phyloP scores from a whole-genome alignment of 1,140 invertebrate genomes.

The Trichogramma pretiosum region DNA sequence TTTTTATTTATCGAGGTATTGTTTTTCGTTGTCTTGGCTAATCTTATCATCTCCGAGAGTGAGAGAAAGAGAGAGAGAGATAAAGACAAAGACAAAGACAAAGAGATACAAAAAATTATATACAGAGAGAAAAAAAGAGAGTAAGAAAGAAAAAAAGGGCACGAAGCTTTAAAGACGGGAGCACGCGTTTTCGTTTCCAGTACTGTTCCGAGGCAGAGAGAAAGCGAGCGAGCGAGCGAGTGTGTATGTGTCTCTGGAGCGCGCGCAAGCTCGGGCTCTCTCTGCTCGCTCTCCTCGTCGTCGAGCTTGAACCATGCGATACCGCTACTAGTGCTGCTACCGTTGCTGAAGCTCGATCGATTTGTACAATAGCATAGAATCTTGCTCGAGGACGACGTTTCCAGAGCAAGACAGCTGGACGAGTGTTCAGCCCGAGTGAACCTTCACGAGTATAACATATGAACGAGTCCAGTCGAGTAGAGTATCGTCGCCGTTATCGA shows the following conservation, averaged over 20 bases:
- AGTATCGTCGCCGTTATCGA: too few relatives aligned
- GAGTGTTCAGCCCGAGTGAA: too few relatives aligned
- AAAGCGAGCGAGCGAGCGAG: neutral
- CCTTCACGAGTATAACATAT: too few relatives aligned
- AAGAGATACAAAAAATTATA: too few relatives aligned
- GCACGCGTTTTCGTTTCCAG: neutral
- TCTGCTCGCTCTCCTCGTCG: neutral
- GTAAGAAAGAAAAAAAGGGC: slow-evolving; percentile 1
- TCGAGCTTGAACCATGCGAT: neutral
- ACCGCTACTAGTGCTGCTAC: neutral
- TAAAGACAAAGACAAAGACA: too few relatives aligned
- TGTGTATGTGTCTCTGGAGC: slow-evolving; percentile 4
- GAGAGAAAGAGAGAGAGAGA: too few relatives aligned
- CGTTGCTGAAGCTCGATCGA: slow-evolving; percentile 13
- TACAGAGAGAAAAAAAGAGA: neutral
- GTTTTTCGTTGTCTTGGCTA: too few relatives aligned
- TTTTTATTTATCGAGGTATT: too few relatives aligned
- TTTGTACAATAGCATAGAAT: slow-evolving; percentile 1
- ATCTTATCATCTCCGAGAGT: too few relatives aligned
- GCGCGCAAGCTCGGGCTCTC: neutral
- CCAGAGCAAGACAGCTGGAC: too few relatives aligned
- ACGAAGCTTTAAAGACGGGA: neutral
- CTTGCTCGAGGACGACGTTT: too few relatives aligned
- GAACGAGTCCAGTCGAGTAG: too few relatives aligned
- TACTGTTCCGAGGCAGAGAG: neutral